A percentile compares a stretch with the other conserved stretches of the same genome.
These are phyloP conservation scores for Tipula helvola DNA, from an alignment of 2,888 invertebrate genomes.

Conservation along the genomic window DNA sequence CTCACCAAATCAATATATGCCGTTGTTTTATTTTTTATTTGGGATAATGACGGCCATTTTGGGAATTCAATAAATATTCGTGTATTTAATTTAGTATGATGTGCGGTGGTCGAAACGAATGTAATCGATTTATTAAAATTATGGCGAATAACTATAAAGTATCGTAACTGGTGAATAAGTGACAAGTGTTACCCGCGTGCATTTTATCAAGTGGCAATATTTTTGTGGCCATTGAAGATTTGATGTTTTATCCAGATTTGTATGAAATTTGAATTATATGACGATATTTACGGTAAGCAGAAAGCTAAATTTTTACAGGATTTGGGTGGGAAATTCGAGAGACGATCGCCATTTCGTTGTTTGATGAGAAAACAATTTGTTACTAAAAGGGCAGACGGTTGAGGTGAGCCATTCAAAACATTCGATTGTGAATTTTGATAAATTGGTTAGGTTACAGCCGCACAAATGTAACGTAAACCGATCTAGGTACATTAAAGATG, in stretches of 20 bases:
- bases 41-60: not conserved
- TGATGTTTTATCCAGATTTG: not conserved
- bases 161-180: not conserved
- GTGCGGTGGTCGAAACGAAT: not conserved
- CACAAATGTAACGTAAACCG: not conserved
- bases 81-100: not conserved
- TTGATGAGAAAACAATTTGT: not conserved
- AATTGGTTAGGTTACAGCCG: not conserved
- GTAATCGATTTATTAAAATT: not conserved
- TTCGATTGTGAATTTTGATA: not conserved
- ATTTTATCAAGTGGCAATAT: not conserved
- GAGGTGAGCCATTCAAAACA: not conserved
- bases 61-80: not conserved
- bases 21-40: not conserved
- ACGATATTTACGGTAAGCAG: not conserved
- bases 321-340: not conserved
- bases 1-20: not conserved
- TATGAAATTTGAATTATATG: no score
- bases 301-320: not conserved
- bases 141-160: not conserved
- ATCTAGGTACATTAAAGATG: not conserved
- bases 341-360: not conserved
- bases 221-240: not conserved
- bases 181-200: not conserved
- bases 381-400: not conserved